These are phyloP conservation scores for Pristionchus maxplancki DNA, from an alignment of 2,888 invertebrate genomes.

Conservation along the genomic window DNA sequence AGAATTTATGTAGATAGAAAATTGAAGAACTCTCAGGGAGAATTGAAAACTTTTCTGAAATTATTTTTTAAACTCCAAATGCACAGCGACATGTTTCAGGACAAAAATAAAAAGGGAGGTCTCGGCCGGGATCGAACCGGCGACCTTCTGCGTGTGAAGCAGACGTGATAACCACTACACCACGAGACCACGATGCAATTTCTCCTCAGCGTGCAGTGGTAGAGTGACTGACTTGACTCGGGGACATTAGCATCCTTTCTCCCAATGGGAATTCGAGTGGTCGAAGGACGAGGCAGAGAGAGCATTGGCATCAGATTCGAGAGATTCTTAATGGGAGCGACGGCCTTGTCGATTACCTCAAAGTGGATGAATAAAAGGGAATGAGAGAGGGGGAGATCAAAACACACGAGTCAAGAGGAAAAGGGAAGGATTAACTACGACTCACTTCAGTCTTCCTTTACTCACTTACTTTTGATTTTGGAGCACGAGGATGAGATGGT, in stretches of 20 bases:
- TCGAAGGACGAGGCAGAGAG: slow-evolving; percentile 51
- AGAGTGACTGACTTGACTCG: neutral
- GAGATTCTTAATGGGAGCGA: slow-evolving; percentile 60
- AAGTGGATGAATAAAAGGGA: slow-evolving; percentile 12
- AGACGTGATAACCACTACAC: slow-evolving; percentile 62
- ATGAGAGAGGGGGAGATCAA: neutral
- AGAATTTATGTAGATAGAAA: slow-evolving; percentile 24
- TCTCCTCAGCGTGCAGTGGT: neutral
- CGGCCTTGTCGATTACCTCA: slow-evolving; percentile 60
- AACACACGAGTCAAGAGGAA: neutral
- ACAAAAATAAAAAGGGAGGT: slow-evolving; percentile 24
- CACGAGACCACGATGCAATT: slow-evolving; percentile 51
- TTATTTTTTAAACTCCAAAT: neutral
- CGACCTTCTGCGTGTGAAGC: slow-evolving; percentile 62
- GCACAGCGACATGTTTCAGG: neutral
- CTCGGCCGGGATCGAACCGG: slow-evolving; percentile 59
- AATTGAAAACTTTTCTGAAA: slow-evolving; percentile 1
- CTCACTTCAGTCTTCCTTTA: neutral
- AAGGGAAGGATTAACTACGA: neutral
- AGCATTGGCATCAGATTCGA: slow-evolving; percentile 63
- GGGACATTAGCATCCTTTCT: slow-evolving; percentile 5
- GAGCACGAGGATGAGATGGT: slow-evolving; percentile 65
- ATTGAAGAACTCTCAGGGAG: neutral
- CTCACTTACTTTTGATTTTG: slow-evolving; percentile 60
- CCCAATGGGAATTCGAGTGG: slow-evolving; percentile 36